Evolutionary conservation across 2,113 vertebrate species (phyloP), one percentile per base, ranked within the genome.

Genomic region (Phyllopteryx taeniolatus): DNA sequence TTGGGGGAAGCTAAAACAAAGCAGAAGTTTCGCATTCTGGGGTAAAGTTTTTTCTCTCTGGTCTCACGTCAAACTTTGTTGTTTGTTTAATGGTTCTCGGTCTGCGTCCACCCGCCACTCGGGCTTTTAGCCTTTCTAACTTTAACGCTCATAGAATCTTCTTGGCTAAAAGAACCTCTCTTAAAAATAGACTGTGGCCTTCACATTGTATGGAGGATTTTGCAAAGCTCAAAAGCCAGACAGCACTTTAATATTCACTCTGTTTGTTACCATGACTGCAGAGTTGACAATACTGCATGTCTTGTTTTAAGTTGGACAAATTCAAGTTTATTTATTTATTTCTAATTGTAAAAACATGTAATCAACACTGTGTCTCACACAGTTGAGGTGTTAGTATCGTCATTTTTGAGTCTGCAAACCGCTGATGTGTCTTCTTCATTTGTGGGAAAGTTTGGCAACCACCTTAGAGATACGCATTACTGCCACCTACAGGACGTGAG

Each of bases 171-270:
- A 85, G 77, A 77, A 65, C 31, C 59, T 74, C 54, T 9, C 71
- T 61, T 74, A 86, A 77, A 90, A 90, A 88, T 88, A 90, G 72
- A 57, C 63, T 17, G 71, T 81, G 76, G 65, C 74, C 69, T 70
- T 74, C 71, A 85, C 82, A 82, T 75, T 71, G 67, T 74, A 79
- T 75, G n/a, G 64, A 78, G 71, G 47, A 71, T 76, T 83, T 85
- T 85, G 81, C 4, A 39, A 39, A 51, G 79, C 84, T 27, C 53
- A 53, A 87, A 84, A 64, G 72, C 35, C 42, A 76, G 59, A 65
- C 31, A 60, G 80, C 74, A 7, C 64, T 47, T 8, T 9, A 20
- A 20, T 63, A 42, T 19, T n/a, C 61, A 42, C 61, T 35, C 35
- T 42, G 19, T 42, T 63, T 42, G 33, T 62, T 42, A 39, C 61